A percentile compares a stretch with the other conserved stretches of the same genome.
Conservation (phyloP, 2,888 invertebrate species). For the Latrodectus hesperus region DNA sequence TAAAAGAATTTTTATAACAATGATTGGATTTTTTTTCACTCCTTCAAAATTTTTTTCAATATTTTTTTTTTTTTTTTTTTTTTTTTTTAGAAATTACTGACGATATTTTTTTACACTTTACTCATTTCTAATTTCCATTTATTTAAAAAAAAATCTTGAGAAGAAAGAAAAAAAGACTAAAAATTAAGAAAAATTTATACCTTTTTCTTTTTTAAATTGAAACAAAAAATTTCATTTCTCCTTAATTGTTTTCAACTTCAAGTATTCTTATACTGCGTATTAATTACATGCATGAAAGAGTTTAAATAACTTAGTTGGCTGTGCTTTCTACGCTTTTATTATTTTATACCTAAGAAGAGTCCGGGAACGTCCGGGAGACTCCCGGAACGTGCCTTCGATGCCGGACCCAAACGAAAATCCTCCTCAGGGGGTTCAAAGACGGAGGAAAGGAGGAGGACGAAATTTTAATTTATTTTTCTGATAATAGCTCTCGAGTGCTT, state of each 20-base stretch:
- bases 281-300: conserved; percentile 59
- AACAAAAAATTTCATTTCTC: conserved; percentile 21
- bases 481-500: conserved; percentile 36
- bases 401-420: conserved; percentile 22
- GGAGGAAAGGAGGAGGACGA: neutral
- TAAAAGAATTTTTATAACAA: conserved; percentile 4
- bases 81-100: neutral
- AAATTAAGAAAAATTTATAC: neutral
- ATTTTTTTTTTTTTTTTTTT: neutral
- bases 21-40: conserved; percentile 15
- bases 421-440: conserved; percentile 12
- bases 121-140: conserved; percentile 59
- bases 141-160: conserved; percentile 45
- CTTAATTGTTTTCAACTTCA: conserved; percentile 68
- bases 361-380: conserved; percentile 3
- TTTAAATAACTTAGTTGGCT: conserved; percentile 64
- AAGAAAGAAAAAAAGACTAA: conserved; percentile 8
- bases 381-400: conserved; percentile 48
- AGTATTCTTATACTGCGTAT: conserved; percentile 64
- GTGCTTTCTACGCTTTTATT: conserved; percentile 39
- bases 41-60: neutral
- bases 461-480: conserved; percentile 65
- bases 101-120: neutral
- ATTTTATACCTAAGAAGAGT: conserved; percentile 25
- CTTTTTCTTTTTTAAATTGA: neutral